phyloP scores from a whole-genome alignment of 2,113 vertebrate genomes.

The Athene cunicularia region DNA sequence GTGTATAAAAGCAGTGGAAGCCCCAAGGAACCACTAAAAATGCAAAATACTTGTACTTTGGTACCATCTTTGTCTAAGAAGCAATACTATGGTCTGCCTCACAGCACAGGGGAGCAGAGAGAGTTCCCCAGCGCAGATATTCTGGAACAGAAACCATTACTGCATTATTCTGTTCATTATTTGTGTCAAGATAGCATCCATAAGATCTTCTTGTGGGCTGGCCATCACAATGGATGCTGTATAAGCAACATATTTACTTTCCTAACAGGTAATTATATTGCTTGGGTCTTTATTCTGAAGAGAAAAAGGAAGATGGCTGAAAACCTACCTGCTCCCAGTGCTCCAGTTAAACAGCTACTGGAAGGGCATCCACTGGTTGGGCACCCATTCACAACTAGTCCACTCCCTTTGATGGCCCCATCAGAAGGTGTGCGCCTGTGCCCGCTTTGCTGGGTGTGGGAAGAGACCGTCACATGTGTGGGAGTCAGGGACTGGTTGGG shows the following conservation, averaged over 20 bases:
- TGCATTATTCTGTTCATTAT: neutral
- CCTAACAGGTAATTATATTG: neutral
- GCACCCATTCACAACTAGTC: slow-evolving; percentile 68
- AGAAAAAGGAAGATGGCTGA: neutral
- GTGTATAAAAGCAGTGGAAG: neutral
- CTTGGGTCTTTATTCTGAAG: neutral
- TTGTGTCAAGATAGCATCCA: neutral
- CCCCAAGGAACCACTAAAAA: neutral
- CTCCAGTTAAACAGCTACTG: slow-evolving; percentile 74
- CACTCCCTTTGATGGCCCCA: slow-evolving; percentile 87
- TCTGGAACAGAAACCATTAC: neutral
- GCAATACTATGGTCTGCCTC: neutral
- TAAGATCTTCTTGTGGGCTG: neutral
- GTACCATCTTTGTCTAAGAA: neutral
- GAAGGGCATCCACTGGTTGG: slow-evolving; percentile 75
- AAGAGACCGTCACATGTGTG: slow-evolving; percentile 86
- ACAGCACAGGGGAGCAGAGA: neutral
- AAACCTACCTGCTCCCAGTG: slow-evolving; percentile 75
- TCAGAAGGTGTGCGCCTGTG: slow-evolving; percentile 93
- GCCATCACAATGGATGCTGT: neutral
- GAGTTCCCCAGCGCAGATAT: neutral
- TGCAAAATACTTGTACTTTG: neutral
- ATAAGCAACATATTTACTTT: neutral
- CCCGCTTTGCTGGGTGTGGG: slow-evolving; percentile 71
- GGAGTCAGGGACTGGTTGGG: slow-evolving; percentile 94